Evolutionary conservation across 1,140 invertebrate genomes (phyloP), one percentile per base, ranked within the genome.

Genomic region (Dreissena polymorpha): DNA sequence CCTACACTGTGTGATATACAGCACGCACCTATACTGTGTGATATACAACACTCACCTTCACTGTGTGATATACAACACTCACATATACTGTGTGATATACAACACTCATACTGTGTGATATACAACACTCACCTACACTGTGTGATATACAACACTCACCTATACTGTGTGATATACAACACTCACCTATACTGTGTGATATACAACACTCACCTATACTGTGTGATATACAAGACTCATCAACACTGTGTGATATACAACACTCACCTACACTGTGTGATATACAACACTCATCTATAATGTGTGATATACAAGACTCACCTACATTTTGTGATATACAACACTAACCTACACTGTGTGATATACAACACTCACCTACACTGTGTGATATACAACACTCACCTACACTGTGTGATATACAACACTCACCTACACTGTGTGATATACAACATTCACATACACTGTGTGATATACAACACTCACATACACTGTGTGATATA

Each of bases 1-100:
- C 79, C 71, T 67, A 73, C 55, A 55, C 65, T 64, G n/a, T n/a
- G n/a, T n/a, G n/a, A n/a, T n/a, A n/a, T 39, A 39, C 39, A 39
- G 8, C 3, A 2, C 39, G 2, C 39, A 39, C 39, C 39, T 39
- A 39, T 8, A 39, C 39, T 8, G 39, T 2, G 3, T 5, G 23
- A 2, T 5, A 2, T 23, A 63, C 7, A 39, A 39, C 18, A 1
- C 10, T 10, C 67, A 67, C 79, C 71, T n/a, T n/a, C n/a, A n/a
- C n/a, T n/a, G n/a, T n/a, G n/a, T n/a, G n/a, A n/a, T n/a, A n/a
- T 39, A 39, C 39, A 39, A 39, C 3, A 2, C 39, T 39, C 39
- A 39, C 39, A 2, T 39, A 39, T 8, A 39, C 39, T 8, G 39
- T 2, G 3, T 5, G 23, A 2, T 5, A 2, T 23, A 63, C 7